Percentiles rank a stretch among this genome's conserved stretches.
These are phyloP conservation scores for Agrotis clavis DNA, from an alignment of 2,888 invertebrate species.

Conservation along the genomic window DNA sequence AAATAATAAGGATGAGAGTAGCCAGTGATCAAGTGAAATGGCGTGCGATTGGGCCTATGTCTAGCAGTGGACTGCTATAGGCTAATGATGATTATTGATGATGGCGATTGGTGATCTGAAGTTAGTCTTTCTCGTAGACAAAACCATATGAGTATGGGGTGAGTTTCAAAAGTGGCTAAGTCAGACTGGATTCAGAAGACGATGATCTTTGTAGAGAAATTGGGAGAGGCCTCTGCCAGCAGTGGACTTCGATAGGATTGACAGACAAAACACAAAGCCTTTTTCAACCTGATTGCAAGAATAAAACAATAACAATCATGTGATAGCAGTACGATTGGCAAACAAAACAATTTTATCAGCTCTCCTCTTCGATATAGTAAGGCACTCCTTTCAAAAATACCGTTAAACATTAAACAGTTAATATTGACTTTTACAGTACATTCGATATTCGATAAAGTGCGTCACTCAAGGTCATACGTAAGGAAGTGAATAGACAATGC, in stretches of 20 bases:
- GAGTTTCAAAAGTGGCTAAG: too few species aligned
- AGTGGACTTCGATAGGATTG: too few species aligned
- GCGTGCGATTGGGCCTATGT: too few species aligned
- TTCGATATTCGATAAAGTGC: slow-evolving; percentile 56
- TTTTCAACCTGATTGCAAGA: not conserved
- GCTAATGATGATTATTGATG: too few species aligned
- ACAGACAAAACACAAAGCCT: not conserved
- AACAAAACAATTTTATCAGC: not conserved
- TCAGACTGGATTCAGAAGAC: too few species aligned
- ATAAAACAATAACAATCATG: not conserved
- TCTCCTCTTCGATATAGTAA: too few species aligned
- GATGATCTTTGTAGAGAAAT: too few species aligned
- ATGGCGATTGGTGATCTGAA: not conserved
- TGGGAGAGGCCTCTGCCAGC: too few species aligned
- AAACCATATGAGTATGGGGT: not conserved
- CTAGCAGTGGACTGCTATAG: too few species aligned
- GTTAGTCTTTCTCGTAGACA: not conserved
- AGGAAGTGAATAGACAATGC: slow-evolving; percentile 66
- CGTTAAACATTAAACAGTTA: slow-evolving; percentile 30
- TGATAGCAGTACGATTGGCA: not conserved
- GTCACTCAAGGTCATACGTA: slow-evolving; percentile 55
- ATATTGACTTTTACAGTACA: slow-evolving; percentile 24
- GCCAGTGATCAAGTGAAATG: too few species aligned
- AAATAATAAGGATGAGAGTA: too few species aligned
- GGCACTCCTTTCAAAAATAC: slow-evolving; percentile 4